Evolutionary conservation across 2,113 vertebrate genomes (phyloP).

Genomic region (Laticauda laticaudata): DNA sequence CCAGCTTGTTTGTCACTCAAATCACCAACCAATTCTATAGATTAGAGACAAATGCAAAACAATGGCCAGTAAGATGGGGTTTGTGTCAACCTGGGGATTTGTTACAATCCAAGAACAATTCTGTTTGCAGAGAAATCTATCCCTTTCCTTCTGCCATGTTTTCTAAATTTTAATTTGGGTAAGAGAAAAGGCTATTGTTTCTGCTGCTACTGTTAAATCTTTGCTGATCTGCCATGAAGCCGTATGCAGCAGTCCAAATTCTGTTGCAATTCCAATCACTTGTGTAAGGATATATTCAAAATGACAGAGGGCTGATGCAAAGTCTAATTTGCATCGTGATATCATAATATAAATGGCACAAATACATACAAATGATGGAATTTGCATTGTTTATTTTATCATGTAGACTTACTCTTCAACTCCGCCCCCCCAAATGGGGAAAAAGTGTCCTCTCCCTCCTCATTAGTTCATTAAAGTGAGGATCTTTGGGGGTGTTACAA

Average conservation of each 20-base stretch:
- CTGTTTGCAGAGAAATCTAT: not conserved
- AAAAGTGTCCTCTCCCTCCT: not conserved
- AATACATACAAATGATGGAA: not conserved
- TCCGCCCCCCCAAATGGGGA: not conserved
- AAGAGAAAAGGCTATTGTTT: not conserved
- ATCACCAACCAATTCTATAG: not conserved
- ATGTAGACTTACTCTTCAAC: not conserved
- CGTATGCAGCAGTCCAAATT: not conserved
- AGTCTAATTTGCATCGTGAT: not conserved
- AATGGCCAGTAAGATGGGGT: not conserved
- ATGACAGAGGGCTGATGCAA: not conserved
- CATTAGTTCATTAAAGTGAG: not conserved
- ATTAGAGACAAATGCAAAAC: not conserved
- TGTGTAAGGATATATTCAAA: not conserved
- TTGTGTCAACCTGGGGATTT: not conserved
- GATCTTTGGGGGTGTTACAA: not conserved
- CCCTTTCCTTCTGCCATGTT: not conserved
- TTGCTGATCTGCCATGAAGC: not conserved
- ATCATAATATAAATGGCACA: not conserved
- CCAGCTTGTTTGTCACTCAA: not conserved
- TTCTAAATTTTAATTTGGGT: not conserved
- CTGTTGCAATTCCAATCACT: not conserved
- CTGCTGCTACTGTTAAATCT: not conserved
- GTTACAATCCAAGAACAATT: not conserved
- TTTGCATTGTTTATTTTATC: not conserved